These are phyloP conservation scores for Eubasilissa regina DNA, from an alignment of 1,140 invertebrate species.

Conservation along the genomic window DNA sequence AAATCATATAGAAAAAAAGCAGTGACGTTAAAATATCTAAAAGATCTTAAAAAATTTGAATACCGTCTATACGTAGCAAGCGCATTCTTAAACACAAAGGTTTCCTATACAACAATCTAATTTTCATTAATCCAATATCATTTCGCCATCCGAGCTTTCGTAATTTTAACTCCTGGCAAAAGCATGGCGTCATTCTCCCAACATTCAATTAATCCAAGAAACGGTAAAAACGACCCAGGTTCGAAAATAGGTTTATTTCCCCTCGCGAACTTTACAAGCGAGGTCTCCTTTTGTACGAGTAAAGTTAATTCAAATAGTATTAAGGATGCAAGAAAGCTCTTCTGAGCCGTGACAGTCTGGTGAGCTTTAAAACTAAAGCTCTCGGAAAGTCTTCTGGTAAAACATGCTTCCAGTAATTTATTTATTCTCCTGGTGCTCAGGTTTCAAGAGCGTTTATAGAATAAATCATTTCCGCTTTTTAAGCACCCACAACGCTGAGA, in stretches of 20 bases:
- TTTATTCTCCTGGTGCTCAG: slow-evolving; percentile 23
- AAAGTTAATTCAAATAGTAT: slow-evolving; percentile 45
- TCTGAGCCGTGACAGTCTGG: slow-evolving; percentile 24
- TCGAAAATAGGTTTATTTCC: slow-evolving; percentile 35
- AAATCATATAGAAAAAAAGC: too few relatives aligned
- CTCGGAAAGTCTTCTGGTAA: slow-evolving; percentile 28
- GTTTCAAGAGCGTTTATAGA: slow-evolving; percentile 9
- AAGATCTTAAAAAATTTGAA: too few relatives aligned
- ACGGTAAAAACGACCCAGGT: neutral
- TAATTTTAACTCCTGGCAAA: neutral
- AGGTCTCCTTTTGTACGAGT: neutral
- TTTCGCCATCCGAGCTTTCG: neutral
- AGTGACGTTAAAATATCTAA: too few relatives aligned
- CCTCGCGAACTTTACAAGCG: slow-evolving; percentile 21
- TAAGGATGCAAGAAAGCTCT: slow-evolving; percentile 37
- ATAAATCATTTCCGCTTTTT: slow-evolving; percentile 28
- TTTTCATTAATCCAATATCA: neutral
- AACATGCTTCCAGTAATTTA: slow-evolving; percentile 29
- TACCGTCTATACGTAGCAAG: neutral
- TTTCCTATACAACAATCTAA: neutral
- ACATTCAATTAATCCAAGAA: slow-evolving; percentile 12
- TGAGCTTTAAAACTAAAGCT: slow-evolving; percentile 16
- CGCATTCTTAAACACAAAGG: neutral
- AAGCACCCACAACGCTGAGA: neutral
- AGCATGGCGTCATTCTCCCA: neutral